phyloP scores from a whole-genome alignment of 2,113 vertebrate genomes.

The Monopterus albus region DNA sequence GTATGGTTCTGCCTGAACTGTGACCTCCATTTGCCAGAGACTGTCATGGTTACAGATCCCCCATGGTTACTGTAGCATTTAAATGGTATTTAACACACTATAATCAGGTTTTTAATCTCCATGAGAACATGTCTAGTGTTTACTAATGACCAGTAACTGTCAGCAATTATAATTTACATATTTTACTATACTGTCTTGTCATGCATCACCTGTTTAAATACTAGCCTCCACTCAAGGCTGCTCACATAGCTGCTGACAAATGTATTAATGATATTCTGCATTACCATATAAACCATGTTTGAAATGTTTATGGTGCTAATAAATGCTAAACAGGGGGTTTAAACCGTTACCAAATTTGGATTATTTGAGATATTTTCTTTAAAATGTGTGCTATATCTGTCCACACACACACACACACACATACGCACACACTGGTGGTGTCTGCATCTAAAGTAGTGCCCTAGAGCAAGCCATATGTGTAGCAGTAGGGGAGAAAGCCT shows the following conservation, averaged over 20 bases:
- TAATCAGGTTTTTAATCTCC: too few relatives aligned
- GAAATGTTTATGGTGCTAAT: neutral
- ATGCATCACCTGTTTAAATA: neutral
- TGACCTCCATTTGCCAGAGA: neutral
- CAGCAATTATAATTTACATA: too few relatives aligned
- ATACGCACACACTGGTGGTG: neutral
- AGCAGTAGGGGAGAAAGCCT: constrained; percentile 51
- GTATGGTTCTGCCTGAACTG: neutral
- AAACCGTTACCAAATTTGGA: neutral
- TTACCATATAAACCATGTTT: neutral
- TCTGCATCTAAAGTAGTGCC: constrained; percentile 44
- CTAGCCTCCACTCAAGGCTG: neutral
- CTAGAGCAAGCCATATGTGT: constrained; percentile 47
- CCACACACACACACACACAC: neutral
- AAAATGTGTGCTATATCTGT: neutral
- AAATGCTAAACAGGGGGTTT: neutral
- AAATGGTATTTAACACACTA: too few relatives aligned
- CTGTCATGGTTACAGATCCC: neutral
- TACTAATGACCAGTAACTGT: too few relatives aligned
- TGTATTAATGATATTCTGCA: neutral
- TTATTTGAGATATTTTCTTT: neutral
- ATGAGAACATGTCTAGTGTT: too few relatives aligned
- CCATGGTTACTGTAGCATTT: neutral
- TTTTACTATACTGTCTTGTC: neutral
- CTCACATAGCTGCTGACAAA: neutral